Evolutionary conservation across 2,797 vertebrate genomes (phyloP).

Genomic region (Myotis findleyi): DNA sequence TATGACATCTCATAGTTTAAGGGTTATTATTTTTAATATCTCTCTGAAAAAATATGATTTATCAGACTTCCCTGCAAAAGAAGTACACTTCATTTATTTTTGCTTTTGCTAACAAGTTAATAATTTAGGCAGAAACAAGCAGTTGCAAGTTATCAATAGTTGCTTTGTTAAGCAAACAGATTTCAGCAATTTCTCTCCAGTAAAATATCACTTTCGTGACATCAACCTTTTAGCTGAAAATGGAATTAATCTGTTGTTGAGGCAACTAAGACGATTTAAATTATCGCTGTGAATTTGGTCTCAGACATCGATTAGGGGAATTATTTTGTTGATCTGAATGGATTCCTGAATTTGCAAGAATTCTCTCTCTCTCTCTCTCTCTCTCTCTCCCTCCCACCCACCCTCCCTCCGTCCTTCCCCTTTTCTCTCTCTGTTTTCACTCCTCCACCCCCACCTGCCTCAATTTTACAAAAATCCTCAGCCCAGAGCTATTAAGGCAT

Average conservation of each 20-base stretch:
- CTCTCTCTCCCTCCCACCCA: neutral
- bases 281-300: slow-evolving; percentile 45
- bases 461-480: slow-evolving; percentile 13
- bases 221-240: slow-evolving; percentile 52
- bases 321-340: slow-evolving; percentile 37
- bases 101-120: slow-evolving; percentile 48
- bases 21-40: neutral
- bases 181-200: slow-evolving; percentile 46
- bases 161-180: slow-evolving; percentile 72
- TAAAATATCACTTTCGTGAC: slow-evolving; percentile 64
- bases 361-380: neutral
- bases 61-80: slow-evolving; percentile 44
- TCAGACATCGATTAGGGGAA: slow-evolving; percentile 38
- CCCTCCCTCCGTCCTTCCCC: neutral
- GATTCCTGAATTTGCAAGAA: slow-evolving; percentile 56
- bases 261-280: slow-evolving; percentile 51
- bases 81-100: neutral
- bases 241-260: slow-evolving; percentile 64
- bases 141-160: slow-evolving; percentile 68
- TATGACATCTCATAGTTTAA: neutral
- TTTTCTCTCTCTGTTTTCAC: neutral
- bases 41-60: neutral
- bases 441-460: neutral
- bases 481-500: slow-evolving; percentile 2
- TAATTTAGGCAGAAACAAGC: slow-evolving; percentile 46